Conservation (phyloP, 2,113 vertebrate genomes). For the Irena cyanogastra region DNA sequence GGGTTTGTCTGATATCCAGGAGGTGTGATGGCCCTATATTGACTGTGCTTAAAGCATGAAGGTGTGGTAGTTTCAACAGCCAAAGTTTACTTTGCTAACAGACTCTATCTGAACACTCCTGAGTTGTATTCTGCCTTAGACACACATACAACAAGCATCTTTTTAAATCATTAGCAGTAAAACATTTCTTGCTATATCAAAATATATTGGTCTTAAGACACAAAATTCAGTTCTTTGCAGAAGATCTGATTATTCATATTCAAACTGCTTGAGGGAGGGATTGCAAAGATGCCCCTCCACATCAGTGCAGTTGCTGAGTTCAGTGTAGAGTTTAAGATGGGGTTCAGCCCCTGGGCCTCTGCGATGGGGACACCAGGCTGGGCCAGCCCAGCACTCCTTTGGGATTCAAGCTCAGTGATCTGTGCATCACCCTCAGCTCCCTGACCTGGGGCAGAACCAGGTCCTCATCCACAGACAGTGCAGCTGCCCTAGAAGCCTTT, state of each 20-base stretch:
- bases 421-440: not conserved
- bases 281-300: not conserved
- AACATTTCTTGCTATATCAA: not conserved
- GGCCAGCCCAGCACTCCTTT: not conserved
- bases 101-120: not conserved
- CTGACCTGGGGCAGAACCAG: not conserved
- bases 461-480: not conserved
- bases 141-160: not conserved
- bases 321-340: not conserved
- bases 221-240: not conserved
- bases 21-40: not conserved
- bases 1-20: not conserved
- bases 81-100: not conserved
- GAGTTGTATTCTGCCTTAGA: not conserved
- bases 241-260: not conserved
- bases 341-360: not conserved
- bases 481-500: not conserved
- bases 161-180: not conserved
- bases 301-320: not conserved
- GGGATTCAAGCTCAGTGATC: not conserved
- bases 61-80: not conserved
- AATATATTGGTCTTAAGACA: not conserved
- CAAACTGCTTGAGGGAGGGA: not conserved
- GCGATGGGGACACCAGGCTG: not conserved
- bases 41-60: not conserved